These are phyloP conservation scores for Choloepus didactylus DNA, from an alignment of 2,797 vertebrate species.

Conservation along the genomic window DNA sequence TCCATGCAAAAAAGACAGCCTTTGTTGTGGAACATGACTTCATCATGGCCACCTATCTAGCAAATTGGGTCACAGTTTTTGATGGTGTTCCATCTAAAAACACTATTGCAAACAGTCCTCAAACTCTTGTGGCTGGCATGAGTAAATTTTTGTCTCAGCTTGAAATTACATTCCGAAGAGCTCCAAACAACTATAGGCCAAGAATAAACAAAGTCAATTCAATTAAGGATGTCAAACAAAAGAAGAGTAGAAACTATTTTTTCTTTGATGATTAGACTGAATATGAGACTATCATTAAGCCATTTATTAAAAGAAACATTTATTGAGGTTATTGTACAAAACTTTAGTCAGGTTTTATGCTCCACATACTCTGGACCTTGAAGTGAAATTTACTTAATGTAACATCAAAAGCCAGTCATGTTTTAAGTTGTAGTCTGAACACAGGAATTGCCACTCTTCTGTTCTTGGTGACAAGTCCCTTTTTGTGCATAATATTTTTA, in stretches of 20 bases:
- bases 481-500: constrained; percentile 84
- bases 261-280: constrained; percentile 95
- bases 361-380: constrained; percentile 84
- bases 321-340: constrained; percentile 63
- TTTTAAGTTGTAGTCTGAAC: constrained; percentile 77
- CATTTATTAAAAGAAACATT: neutral
- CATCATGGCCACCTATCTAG: constrained; percentile 98
- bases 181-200: constrained; percentile 98
- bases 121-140: constrained; percentile 95
- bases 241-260: constrained; percentile 99
- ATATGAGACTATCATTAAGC: constrained; percentile 77
- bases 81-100: constrained; percentile 95
- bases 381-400: constrained; percentile 79
- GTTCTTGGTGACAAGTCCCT: constrained; percentile 1
- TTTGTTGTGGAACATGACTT: constrained; percentile 99
- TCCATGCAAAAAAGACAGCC: constrained; percentile 98
- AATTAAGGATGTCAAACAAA: constrained; percentile 99
- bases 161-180: constrained; percentile 91
- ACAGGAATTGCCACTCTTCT: constrained; percentile 85
- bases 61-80: constrained; percentile 98
- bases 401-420: constrained; percentile 59
- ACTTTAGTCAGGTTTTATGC: constrained; percentile 86
- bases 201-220: constrained; percentile 99
- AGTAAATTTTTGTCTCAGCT: constrained; percentile 95
- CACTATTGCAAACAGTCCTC: constrained; percentile 94